Evolutionary conservation across 2,797 vertebrate genomes (phyloP), one percentile per base, ranked within the genome.

Genomic region (Crocodylus rhombifer): DNA sequence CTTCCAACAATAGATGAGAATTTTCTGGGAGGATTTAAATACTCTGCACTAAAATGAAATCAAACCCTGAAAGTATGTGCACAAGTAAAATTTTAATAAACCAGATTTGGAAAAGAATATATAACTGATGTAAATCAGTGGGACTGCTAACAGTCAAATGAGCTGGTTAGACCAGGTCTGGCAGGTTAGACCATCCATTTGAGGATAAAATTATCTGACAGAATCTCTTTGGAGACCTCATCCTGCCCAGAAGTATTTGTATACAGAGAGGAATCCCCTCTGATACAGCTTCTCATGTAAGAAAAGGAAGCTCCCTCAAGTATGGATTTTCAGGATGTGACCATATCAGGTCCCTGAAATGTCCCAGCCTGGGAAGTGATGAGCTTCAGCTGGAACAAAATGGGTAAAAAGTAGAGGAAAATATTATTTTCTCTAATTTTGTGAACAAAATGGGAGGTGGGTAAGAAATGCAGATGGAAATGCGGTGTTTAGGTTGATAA

Each of bases 371-470:
- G 1, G 42, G 20, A 91, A 5, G 58, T 36, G 64, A 26, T 17
- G 42, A 58, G 7, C 33, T 71, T 63, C 21, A 74, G 51, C 21
- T 89, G 61, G 21, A 85, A 71, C 36, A 71, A 71, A 33, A 23
- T 23, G 42, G 28, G 64, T 14, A 67, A 33, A 20, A 69, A 67
- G 28, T 1, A 1, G 11, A 7, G 14, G 61, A 84, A 87, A 75
- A n/a, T 0, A 4, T 3, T 25, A 55, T 14, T 82, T 78, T 73
- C 55, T 77, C 80, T 81, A 33, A 0, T 91, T 67, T 88, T 20
- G 14, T 17, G 28, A 62, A 8, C 33, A 36, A 23, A 84, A 57
- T 84, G 0, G 0, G 76, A 23, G 20, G 2, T 2, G 0, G 1
- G 4, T 63, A 62, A 77, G 81, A 4, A 2, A 0, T 2, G 30